phyloP scores from a whole-genome alignment of 1,140 invertebrate species.

The Diachasma alloeum region DNA sequence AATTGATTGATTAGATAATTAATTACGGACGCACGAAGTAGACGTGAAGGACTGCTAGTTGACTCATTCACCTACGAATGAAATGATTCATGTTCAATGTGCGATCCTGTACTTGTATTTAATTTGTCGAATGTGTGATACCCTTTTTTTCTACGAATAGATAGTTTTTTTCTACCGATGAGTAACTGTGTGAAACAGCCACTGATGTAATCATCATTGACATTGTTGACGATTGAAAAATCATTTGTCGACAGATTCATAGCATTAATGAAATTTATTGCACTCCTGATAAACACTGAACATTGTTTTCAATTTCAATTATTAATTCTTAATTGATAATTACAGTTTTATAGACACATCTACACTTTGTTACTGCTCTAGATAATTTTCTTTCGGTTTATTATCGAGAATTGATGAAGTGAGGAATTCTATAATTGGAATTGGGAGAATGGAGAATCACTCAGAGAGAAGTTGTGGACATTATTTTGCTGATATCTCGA shows the following conservation, averaged over 20 bases:
- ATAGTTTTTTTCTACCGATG: conserved; percentile 1
- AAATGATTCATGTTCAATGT: background rate
- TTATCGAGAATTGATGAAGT: conserved; percentile 18
- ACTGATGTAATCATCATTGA: background rate
- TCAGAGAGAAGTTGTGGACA: background rate
- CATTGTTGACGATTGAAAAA: background rate
- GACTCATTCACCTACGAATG: background rate
- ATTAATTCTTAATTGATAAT: conserved; percentile 14
- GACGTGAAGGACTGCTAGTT: background rate
- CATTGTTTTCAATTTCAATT: background rate
- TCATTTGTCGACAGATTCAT: background rate
- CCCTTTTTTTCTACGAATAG: background rate
- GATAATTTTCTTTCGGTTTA: background rate
- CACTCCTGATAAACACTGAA: conserved; percentile 21
- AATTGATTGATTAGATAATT: background rate
- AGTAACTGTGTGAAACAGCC: background rate
- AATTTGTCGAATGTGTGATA: background rate
- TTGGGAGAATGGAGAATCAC: background rate
- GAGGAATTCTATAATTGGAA: background rate
- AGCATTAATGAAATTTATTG: conserved; percentile 22
- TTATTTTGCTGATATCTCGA: no score
- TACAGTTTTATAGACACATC: conserved; percentile 11
- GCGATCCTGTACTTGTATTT: background rate
- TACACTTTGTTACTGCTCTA: conserved; percentile 12
- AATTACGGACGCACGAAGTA: background rate